These are phyloP conservation scores for Pantala flavescens DNA, from an alignment of 1,140 invertebrate genomes.

Conservation along the genomic window DNA sequence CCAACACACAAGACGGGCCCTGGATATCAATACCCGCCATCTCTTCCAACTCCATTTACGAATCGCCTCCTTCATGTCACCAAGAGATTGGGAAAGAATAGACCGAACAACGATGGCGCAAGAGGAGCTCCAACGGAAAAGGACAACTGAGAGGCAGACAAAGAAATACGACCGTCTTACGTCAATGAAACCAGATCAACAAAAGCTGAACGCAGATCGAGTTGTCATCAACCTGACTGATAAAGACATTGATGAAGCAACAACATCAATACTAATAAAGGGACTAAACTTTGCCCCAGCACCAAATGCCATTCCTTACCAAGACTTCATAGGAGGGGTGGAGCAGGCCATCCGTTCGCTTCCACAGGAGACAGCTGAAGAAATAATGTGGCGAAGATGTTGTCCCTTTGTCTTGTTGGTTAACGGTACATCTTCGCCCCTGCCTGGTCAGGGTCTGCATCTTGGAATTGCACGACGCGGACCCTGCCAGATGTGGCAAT, in stretches of 20 bases:
- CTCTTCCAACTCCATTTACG: background rate
- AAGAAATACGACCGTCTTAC: background rate
- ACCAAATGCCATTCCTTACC: background rate
- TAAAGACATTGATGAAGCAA: background rate
- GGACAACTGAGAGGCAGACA: background rate
- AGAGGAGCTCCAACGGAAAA: background rate
- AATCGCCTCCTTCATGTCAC: background rate
- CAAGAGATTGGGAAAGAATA: background rate
- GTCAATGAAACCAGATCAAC: background rate
- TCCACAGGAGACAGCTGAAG: background rate
- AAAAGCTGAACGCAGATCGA: background rate
- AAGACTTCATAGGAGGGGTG: background rate
- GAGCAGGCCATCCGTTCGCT: background rate
- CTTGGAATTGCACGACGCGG: too few relatives aligned
- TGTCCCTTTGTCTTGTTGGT: too few relatives aligned
- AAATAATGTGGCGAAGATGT: too few relatives aligned
- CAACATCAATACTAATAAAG: background rate
- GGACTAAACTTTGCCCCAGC: background rate
- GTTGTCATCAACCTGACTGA: background rate
- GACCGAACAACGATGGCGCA: background rate
- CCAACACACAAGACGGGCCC: background rate
- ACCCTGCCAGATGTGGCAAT: too few relatives aligned
- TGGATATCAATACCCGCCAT: background rate
- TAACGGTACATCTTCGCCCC: too few relatives aligned
- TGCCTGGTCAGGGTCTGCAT: too few relatives aligned